phyloP scores from a whole-genome alignment of 2,113 vertebrate species.

The Pogona vitticeps region DNA sequence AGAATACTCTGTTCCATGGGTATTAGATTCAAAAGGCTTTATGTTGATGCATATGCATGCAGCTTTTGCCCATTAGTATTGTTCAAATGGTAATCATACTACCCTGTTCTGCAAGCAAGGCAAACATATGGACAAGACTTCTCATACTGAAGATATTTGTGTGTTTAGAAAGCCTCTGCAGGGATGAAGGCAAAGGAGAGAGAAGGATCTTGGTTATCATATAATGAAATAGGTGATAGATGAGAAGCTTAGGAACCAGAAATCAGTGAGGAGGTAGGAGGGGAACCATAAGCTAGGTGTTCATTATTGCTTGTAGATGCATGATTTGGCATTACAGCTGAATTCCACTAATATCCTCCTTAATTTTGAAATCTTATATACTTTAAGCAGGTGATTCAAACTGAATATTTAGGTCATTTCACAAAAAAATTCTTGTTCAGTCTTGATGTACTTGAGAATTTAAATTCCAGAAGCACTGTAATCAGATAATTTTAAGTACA shows the following conservation, averaged over 20 bases:
- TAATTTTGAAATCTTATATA: background rate
- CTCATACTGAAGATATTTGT: background rate
- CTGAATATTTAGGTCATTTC: background rate
- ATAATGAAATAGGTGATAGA: background rate
- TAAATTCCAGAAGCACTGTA: background rate
- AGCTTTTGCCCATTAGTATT: background rate
- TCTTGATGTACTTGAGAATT: background rate
- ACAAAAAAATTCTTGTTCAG: background rate
- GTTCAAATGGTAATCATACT: background rate
- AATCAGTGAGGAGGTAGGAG: background rate
- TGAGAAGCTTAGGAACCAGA: too few species aligned
- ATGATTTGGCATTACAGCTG: background rate
- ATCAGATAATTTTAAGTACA: conserved; percentile 2
- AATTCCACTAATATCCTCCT: background rate
- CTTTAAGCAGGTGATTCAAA: background rate
- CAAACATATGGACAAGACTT: background rate
- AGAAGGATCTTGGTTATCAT: background rate
- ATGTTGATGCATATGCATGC: background rate
- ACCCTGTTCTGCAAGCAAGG: background rate
- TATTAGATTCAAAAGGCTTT: background rate
- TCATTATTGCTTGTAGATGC: background rate
- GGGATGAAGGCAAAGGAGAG: background rate
- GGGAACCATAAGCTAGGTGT: background rate
- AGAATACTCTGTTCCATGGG: background rate
- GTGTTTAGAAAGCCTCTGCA: background rate